phyloP scores from a whole-genome alignment of 2,113 vertebrate genomes.

The Gasterosteus aculeatus region DNA sequence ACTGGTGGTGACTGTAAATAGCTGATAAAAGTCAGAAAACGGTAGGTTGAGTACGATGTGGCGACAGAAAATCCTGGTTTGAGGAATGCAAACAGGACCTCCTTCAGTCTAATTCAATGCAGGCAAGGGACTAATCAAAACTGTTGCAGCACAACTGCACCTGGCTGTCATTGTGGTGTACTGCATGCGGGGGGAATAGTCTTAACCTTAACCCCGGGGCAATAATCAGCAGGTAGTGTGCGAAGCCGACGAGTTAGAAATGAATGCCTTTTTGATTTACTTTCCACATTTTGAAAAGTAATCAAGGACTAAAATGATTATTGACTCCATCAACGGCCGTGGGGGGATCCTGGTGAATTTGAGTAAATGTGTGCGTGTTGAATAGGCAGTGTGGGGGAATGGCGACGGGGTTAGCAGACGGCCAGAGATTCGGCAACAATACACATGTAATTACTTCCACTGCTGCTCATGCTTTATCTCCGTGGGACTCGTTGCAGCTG shows the following conservation, averaged over 20 bases:
- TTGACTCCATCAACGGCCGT: constrained; percentile 36
- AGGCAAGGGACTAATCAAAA: not conserved
- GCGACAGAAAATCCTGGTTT: not conserved
- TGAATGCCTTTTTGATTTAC: constrained; percentile 1
- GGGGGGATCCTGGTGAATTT: constrained; percentile 33
- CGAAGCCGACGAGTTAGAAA: not conserved
- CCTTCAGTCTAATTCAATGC: not conserved
- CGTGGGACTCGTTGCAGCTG: constrained; percentile 69
- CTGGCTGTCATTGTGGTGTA: not conserved
- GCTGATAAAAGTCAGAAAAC: not conserved
- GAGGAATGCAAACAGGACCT: not conserved
- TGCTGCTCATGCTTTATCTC: constrained; percentile 75
- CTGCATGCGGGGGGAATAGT: not conserved
- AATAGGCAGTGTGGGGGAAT: constrained; percentile 39
- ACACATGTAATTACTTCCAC: constrained; percentile 77
- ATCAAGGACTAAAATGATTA: constrained; percentile 23
- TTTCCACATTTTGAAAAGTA: constrained; percentile 19
- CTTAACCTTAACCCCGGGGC: not conserved
- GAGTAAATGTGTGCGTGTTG: constrained; percentile 34
- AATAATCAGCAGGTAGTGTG: not conserved
- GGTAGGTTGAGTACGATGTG: not conserved
- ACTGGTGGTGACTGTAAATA: not conserved
- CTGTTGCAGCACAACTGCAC: not conserved
- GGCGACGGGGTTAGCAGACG: constrained; percentile 69
- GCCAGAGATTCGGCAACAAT: constrained; percentile 75